phyloP scores from a whole-genome alignment of 2,113 vertebrate species.

The Pitta sordida region DNA sequence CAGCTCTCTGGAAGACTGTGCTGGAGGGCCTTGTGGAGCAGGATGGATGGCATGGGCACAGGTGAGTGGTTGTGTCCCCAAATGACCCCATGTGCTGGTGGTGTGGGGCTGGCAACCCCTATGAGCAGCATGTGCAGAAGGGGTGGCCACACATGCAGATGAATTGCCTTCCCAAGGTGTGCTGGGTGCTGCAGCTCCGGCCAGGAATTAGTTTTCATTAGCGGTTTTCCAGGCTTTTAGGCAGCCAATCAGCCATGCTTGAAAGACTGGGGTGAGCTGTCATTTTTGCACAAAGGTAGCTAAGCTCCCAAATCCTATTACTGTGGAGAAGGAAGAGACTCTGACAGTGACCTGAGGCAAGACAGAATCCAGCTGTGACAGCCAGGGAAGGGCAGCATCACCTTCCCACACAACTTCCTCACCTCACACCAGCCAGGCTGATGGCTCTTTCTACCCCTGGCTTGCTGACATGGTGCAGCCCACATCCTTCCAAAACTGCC shows the following conservation, averaged over 20 bases:
- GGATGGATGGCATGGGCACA: rapidly evolving
- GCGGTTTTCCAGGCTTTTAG: conserved; percentile 38
- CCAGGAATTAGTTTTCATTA: conserved; percentile 42
- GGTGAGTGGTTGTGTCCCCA: rapidly evolving
- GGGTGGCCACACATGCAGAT: rapidly evolving
- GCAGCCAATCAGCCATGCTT: conserved; percentile 45
- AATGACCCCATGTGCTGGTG: rapidly evolving
- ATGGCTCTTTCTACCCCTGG: neutral
- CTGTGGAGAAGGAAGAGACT: neutral
- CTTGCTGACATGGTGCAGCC: neutral
- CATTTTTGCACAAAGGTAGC: neutral
- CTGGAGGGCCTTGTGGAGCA: neutral
- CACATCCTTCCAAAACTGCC: neutral
- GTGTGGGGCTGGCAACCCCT: neutral
- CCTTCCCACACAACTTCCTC: neutral
- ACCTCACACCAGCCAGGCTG: neutral
- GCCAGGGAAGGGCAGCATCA: neutral
- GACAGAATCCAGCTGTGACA: neutral
- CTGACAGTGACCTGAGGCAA: neutral
- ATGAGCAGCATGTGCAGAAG: neutral
- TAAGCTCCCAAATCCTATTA: conserved; percentile 56
- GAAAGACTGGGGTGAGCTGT: conserved; percentile 9
- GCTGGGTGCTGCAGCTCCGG: rapidly evolving
- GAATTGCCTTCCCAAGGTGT: rapidly evolving
- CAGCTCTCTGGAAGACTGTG: neutral